Conservation (phyloP, 2,113 vertebrate species). For the Neomonachus schauinslandi region DNA sequence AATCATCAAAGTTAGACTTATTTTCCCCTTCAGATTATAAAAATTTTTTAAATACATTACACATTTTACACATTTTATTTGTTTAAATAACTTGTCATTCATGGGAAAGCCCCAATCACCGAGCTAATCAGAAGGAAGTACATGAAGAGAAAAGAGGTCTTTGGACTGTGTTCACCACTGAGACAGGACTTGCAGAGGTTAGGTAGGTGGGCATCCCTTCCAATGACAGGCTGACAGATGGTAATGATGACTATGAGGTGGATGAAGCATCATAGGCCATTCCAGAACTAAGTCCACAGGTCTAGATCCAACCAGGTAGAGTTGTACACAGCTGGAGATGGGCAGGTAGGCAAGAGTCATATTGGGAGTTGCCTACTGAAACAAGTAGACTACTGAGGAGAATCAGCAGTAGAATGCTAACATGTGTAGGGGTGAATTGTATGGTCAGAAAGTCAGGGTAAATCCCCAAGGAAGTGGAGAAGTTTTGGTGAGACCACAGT, state of each 20-base stretch:
- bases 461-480: not conserved
- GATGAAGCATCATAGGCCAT: not conserved
- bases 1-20: not conserved
- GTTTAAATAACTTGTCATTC: not conserved
- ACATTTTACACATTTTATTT: not conserved
- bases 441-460: not conserved
- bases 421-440: rapidly evolving
- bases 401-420: not conserved
- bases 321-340: not conserved
- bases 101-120: not conserved
- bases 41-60: not conserved
- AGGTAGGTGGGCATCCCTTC: not conserved
- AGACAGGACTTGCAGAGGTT: not conserved
- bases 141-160: not conserved
- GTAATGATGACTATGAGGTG: not conserved
- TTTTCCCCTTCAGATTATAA: not conserved
- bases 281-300: not conserved
- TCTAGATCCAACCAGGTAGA: not conserved
- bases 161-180: not conserved
- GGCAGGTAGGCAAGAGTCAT: not conserved
- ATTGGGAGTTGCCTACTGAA: not conserved
- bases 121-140: not conserved
- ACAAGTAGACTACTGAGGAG: not conserved
- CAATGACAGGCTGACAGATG: not conserved
- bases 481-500: not conserved